These are phyloP conservation scores for Bimastos eiseni DNA, from an alignment of 2,888 invertebrate genomes.

Conservation along the genomic window DNA sequence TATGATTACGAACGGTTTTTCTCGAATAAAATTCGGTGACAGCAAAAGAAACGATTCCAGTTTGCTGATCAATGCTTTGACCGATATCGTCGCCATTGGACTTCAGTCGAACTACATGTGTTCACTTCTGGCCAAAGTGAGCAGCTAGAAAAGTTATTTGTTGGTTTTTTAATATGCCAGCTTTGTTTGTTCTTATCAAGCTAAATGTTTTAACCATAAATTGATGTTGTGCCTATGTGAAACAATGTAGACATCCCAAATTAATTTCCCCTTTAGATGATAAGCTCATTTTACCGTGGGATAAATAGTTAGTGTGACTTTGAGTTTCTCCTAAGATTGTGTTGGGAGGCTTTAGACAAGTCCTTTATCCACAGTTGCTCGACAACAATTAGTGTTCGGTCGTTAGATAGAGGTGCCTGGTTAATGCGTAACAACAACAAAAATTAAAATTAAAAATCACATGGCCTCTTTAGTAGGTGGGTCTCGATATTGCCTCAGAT, in stretches of 20 bases:
- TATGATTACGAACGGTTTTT: not conserved
- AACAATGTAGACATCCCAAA: no score
- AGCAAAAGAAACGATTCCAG: not conserved
- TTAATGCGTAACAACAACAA: no score
- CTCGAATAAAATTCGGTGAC: not conserved
- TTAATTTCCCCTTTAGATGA: no score
- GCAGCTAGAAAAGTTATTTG: not conserved
- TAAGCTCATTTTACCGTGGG: no score
- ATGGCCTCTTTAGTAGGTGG: no score
- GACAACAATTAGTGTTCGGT: not conserved
- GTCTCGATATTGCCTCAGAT: no score
- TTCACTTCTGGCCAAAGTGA: constrained; percentile 72
- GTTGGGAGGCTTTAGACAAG: no score
- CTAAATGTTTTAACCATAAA: not conserved
- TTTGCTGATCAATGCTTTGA: not conserved
- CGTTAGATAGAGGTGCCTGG: not conserved
- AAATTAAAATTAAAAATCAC: no score
- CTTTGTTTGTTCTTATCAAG: not conserved
- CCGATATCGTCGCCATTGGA: not conserved
- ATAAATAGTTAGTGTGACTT: no score
- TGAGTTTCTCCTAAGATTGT: no score
- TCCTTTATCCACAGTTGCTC: no score
- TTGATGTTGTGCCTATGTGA: no score
- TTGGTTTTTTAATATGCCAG: not conserved
- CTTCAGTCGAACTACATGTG: constrained; percentile 68